Conservation (phyloP, 1,140 invertebrate species). For the Drosophila nikananu region DNA sequence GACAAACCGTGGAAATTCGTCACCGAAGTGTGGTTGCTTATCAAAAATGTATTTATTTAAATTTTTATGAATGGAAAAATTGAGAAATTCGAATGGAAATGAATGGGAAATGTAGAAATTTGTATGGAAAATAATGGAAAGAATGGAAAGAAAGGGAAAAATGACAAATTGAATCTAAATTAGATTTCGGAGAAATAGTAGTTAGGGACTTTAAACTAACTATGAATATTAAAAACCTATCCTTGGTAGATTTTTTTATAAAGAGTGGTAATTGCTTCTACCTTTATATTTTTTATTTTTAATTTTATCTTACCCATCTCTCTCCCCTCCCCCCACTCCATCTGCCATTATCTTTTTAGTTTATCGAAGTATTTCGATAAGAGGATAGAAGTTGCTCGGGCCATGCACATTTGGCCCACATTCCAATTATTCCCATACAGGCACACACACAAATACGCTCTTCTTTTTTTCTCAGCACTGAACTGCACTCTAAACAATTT, state of each 20-base stretch:
- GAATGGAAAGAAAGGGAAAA: background rate
- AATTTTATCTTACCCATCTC: background rate
- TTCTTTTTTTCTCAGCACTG: background rate
- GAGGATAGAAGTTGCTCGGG: conserved; percentile 33
- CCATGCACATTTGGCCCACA: conserved; percentile 69
- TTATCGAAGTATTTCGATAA: conserved; percentile 52
- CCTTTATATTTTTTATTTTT: background rate
- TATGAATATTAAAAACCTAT: background rate
- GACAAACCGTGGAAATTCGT: conserved; percentile 12
- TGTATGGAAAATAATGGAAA: background rate
- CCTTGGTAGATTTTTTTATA: background rate
- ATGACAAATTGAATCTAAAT: background rate
- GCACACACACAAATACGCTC: no score
- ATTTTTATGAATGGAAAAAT: conserved; percentile 6
- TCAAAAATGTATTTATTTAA: background rate
- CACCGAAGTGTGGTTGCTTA: conserved; percentile 37
- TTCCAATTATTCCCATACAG: conserved; percentile 49
- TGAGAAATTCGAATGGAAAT: background rate
- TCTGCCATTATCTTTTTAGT: conserved; percentile 44
- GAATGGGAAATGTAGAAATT: background rate
- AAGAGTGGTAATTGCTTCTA: background rate
- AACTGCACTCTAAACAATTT: background rate
- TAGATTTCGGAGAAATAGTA: no score
- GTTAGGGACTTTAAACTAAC: background rate
- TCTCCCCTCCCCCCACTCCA: conserved; percentile 1